Conservation (phyloP, 23 tunicate species). For the Oikopleura dioica region DNA sequence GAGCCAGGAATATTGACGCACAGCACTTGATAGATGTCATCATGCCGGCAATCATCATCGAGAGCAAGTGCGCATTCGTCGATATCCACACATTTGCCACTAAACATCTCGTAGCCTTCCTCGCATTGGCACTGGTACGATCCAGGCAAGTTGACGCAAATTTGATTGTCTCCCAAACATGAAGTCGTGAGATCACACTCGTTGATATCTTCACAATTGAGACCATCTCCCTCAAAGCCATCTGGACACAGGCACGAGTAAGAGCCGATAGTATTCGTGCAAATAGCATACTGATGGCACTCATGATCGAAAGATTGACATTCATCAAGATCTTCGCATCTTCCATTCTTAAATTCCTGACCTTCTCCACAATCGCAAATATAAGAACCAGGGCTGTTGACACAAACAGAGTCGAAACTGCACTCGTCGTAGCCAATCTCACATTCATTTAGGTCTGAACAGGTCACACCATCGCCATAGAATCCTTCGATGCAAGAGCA, state of each 20-base stretch:
- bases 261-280: not conserved
- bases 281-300: slow-evolving; percentile 1
- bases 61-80: not conserved
- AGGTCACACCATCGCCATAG: slow-evolving; percentile 12
- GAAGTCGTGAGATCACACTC: slow-evolving; percentile 3
- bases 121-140: slow-evolving; percentile 25
- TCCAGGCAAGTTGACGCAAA: slow-evolving; percentile 23
- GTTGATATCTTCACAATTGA: slow-evolving; percentile 18
- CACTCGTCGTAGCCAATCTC: not conserved
- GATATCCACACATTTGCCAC: slow-evolving; percentile 19
- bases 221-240: not conserved
- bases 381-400: not conserved
- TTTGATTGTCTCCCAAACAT: slow-evolving; percentile 21
- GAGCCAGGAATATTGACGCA: not conserved
- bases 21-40: not conserved
- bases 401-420: not conserved
- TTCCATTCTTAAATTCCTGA: not conserved
- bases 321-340: not conserved
- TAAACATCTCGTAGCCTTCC: slow-evolving; percentile 23
- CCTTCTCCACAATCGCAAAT: not conserved
- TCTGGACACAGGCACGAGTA: not conserved
- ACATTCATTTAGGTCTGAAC: not conserved
- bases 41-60: not conserved
- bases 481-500: slow-evolving; percentile 13
- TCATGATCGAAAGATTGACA: not conserved